Conservation (phyloP, 2,113 vertebrate genomes). For the Hemiscyllium ocellatum region DNA sequence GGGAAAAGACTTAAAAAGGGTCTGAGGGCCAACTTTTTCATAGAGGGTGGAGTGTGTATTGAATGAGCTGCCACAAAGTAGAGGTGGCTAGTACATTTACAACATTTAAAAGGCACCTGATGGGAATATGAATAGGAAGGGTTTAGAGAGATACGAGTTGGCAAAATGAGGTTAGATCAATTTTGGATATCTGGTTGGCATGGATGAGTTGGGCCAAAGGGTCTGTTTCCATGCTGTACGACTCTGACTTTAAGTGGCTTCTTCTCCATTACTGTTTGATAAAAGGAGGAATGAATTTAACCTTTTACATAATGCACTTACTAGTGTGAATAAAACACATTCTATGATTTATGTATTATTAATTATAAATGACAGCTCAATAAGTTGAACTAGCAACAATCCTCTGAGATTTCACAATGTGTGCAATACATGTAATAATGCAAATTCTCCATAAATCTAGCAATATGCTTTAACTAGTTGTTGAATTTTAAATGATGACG, state of each 20-base stretch:
- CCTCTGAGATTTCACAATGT: neutral
- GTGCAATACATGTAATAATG: neutral
- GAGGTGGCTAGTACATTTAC: no score
- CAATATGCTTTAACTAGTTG: neutral
- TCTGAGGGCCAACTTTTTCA: no score
- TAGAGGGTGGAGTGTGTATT: no score
- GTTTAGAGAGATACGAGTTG: no score
- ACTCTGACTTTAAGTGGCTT: neutral
- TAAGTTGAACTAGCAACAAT: neutral
- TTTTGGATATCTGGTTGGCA: no score
- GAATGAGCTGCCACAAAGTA: no score
- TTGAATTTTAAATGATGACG: neutral
- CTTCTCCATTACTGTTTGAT: neutral
- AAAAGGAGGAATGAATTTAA: neutral
- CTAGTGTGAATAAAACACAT: neutral
- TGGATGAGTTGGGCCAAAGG: no score
- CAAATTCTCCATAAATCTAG: neutral
- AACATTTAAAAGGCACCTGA: no score
- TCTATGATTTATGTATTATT: neutral
- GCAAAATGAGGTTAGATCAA: no score
- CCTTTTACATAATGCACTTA: neutral
- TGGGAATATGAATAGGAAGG: no score
- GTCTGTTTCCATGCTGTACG: no score
- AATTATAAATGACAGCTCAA: neutral
- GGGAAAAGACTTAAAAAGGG: no score